Evolutionary conservation across 2,888 invertebrate genomes (phyloP), one percentile per base, ranked within the genome.

Genomic region (Andrena marginata): DNA sequence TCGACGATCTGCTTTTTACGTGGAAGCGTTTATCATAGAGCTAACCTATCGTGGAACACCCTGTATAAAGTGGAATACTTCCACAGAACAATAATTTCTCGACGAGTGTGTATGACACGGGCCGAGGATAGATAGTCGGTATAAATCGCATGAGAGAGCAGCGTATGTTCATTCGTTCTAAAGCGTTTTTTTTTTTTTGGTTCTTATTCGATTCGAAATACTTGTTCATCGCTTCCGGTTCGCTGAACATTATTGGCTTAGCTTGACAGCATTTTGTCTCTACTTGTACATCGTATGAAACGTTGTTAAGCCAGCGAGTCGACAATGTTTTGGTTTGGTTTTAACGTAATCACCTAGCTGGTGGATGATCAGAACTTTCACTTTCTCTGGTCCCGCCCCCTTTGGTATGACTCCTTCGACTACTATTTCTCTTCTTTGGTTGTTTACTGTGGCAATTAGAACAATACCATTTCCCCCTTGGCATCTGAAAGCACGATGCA

Each of bases 401-500:
- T 96, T 96, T 64, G 96, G 93, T 92, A 89, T 94, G 93, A 92
- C 93, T 93, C 86, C 93, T 92, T 84, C 94, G 93, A 88, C 93
- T 94, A 91, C 94, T 94, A 89, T 93, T 94, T 89, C 94, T 94
- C 92, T 95, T 95, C 92, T 95, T 95, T 83, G 98, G 98, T 89
- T 98, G 97, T 90, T 98, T 98, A 35, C 97, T 96, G 85, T 97
- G 96, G 94, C 98, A 98, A 86, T 97, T 97, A 20, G 97, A 96
- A 94, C 99, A 99, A 94, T 97, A 97, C 98, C 98, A 98, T 91
- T 97, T 97, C 91, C 97, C 98, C 88, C 97, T 96, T 2, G 98
- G 98, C 88, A 96, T 96, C 96, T 96, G 92, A 4, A 91, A 85
- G 10, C 51, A 74, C 20, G 42, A 20, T 0, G 16, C 10, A 33